These are phyloP conservation scores for Nomada ferruginata DNA, from an alignment of 2,888 invertebrate genomes.

Conservation along the genomic window DNA sequence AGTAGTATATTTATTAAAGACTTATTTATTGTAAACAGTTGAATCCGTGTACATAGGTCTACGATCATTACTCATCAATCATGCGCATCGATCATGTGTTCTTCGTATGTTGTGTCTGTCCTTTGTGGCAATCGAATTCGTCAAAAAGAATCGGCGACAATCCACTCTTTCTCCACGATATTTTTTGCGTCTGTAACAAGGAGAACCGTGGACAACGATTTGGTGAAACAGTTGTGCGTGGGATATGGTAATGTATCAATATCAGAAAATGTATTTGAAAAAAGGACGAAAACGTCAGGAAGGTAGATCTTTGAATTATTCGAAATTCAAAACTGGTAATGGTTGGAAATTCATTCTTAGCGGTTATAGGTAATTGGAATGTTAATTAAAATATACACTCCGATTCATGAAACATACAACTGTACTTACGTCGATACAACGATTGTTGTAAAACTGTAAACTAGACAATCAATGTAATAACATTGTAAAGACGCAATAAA, in stretches of 20 bases:
- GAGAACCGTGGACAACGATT: background rate
- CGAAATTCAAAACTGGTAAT: no score
- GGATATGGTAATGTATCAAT: background rate
- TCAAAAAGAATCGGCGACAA: constrained; percentile 55
- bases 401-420: constrained; percentile 1
- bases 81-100: constrained; percentile 70
- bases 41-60: constrained; percentile 72
- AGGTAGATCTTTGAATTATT: no score
- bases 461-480: constrained; percentile 11
- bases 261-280: background rate
- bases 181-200: background rate
- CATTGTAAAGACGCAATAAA: constrained; percentile 18
- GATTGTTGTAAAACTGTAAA: constrained; percentile 12
- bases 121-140: constrained; percentile 60
- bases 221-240: background rate
- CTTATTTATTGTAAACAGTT: constrained; percentile 77
- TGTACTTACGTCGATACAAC: constrained; percentile 30
- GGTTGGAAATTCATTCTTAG: background rate
- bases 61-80: constrained; percentile 70
- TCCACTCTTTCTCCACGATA: background rate
- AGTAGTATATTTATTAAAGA: constrained; percentile 79
- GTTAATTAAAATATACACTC: background rate
- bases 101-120: constrained; percentile 69
- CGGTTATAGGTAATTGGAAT: background rate
- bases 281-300: no score